Base-by-base conservation (phyloP, 1,140 invertebrate genomes). In the Pteromalus puparum region DNA sequence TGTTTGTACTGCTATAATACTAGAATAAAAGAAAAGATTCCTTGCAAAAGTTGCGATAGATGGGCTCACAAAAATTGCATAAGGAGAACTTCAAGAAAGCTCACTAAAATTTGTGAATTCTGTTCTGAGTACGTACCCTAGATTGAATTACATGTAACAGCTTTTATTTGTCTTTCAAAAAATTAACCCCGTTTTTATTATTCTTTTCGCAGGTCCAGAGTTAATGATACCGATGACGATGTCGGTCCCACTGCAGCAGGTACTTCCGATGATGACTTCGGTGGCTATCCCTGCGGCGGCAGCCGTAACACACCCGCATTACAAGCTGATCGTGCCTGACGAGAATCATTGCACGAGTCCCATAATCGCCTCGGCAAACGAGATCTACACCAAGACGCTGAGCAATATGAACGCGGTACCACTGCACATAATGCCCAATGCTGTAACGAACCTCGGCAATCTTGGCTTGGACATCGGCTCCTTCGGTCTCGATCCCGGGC, bases 301-400 rank as follows among this genome's bases (percentile, higher is more conserved):
- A 18, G n/a, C 85, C n/a, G 21, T 46, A 3, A 75, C 73, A 18
- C 21, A 30, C 2, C 75, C 75, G 46, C 72, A 26, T 18, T 15
- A 28, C 86, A 89, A 90, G 77, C 88, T 93, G 42, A 21, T 61
- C 21, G 53, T 61, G 18, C 90, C 91, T 5, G 83, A 88, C 42
- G 90, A 91, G 76, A 89, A 86, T 81, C 90, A 92, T 38, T 86
- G 83, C n/a, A 24, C 28, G 7, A 86, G 9, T 30, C 78, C 80
- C 15, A 81, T 85, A 0, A 82, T 85, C 3, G 46, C 78, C 4
- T 67, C 90, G 13, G 79, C 85, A 46, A 90, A 88, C 83, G 90
- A 91, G 76, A 89, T 86, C 75, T 88, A 92, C 46, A 89, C 87
- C 10, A 93, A 93, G 81, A 92, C 90, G 3, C 87, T 93, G 67